Conservation (phyloP, 2,888 invertebrate species). For the Hirtodrosophila cameraria region DNA sequence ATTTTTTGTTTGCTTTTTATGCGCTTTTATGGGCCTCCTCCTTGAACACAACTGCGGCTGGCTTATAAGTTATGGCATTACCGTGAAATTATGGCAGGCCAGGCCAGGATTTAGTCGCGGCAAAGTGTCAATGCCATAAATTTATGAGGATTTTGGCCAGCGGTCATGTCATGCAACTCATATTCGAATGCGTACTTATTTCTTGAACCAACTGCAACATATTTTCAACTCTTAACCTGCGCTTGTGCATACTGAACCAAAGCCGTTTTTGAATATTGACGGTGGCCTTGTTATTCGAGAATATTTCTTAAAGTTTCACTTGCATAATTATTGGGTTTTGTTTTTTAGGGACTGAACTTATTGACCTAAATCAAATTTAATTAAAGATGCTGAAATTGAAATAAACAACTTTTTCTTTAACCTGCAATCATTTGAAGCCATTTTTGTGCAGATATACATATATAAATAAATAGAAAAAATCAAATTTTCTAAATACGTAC, state of each 20-base stretch:
- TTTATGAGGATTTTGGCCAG: conserved; percentile 74
- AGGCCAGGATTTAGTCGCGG: conserved; percentile 61
- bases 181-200: conserved; percentile 18
- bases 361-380: not conserved
- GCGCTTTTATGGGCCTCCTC: conserved; percentile 67
- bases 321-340: conserved; percentile 2
- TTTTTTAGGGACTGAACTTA: not conserved
- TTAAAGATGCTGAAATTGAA: no score
- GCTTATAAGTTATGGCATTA: conserved; percentile 66
- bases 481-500: no score
- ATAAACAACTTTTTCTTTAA: no score
- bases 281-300: not conserved
- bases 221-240: conserved; percentile 46
- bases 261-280: not conserved
- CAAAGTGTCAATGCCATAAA: conserved; percentile 74
- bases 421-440: no score
- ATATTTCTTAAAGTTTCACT: not conserved
- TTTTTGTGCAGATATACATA: no score
- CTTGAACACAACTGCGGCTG: conserved; percentile 22
- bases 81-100: conserved; percentile 62
- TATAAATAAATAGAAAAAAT: no score
- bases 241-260: conserved; percentile 2
- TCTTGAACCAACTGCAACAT: conserved; percentile 10
- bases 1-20: conserved; percentile 71
- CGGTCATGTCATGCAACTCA: conserved; percentile 63